These are phyloP conservation scores for Thaleichthys pacificus DNA, from an alignment of 2,797 vertebrate species.

Conservation along the genomic window DNA sequence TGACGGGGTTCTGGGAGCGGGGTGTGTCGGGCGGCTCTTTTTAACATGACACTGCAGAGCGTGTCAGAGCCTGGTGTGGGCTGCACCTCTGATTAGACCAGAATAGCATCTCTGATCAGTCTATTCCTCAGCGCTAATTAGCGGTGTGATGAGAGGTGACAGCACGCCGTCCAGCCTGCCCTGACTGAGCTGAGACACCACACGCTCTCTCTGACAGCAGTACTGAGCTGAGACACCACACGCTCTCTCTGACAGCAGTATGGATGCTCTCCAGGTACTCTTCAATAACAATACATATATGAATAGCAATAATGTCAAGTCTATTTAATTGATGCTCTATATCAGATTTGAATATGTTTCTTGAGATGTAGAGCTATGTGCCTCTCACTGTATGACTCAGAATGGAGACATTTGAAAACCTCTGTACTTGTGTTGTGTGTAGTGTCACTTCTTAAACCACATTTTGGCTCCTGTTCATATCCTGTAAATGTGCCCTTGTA, in stretches of 20 bases:
- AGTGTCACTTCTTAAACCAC: too few species aligned
- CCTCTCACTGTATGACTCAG: background rate
- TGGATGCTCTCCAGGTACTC: background rate
- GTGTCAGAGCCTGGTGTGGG: background rate
- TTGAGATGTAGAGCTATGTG: background rate
- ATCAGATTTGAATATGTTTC: background rate
- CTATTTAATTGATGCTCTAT: too few species aligned
- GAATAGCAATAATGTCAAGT: too few species aligned
- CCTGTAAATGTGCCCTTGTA: too few species aligned
- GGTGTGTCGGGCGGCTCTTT: too few species aligned
- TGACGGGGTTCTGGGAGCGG: too few species aligned
- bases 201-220: background rate
- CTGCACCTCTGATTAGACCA: conserved; percentile 37
- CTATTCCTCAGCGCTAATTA: conserved; percentile 51
- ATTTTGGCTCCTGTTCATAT: too few species aligned
- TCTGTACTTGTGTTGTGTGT: too few species aligned
- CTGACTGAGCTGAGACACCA: conserved; percentile 15
- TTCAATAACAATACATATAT: background rate
- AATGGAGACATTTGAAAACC: too few species aligned
- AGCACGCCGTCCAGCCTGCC: conserved; percentile 19
- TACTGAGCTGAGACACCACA: background rate
- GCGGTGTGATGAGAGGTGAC: conserved; percentile 44
- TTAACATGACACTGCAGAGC: background rate
- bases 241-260: background rate
- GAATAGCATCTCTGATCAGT: conserved; percentile 46